Base-by-base conservation (phyloP, 2,888 invertebrate species). In the Meliscaeva auricollis region DNA sequence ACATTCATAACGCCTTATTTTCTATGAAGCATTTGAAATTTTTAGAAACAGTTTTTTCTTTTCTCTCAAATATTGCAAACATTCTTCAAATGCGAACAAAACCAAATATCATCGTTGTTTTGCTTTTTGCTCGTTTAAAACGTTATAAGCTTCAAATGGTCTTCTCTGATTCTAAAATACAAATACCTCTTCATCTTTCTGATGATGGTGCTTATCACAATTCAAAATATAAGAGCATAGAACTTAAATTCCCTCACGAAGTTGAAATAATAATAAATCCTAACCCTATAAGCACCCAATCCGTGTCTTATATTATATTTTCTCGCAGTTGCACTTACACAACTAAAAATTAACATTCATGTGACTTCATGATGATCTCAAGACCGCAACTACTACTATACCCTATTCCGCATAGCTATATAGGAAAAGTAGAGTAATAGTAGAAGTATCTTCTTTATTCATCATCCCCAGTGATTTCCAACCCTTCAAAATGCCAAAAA, bases 271-370 rank as follows among this genome's bases (percentile, higher is more conserved):
- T 58, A 46, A 64, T 46, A 64, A 64, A 79, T 74, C 69, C 74
- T 38, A 52, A 50, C 44, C 52, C 62, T 30, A n/a, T n/a, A 60
- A 82, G 58, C 54, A 78, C 46, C 62, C 32, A 54, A 79, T 70
- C 17, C 52, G 17, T 66, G 4, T 35, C 50, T 11, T 9, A 35
- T 54, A 11, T 38, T 9, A 11, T 38, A 38, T 6, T 26, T 22
- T 13, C 46, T 32, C 44, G 0, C 4, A 20, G 35, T 58, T 70
- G 72, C 66, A 76, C 62, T 79, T 56, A 74, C 58, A 72, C 52
- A 72, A 66, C 44, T 72, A n/a, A n/a, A 80, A 85, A 85, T 85
- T 85, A 85, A 85, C 80, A 85, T 85, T 85, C 81, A 81, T 73
- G 81, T 69, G 81, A 85, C 80, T 80, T 76, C 76, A 77, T 85